phyloP scores from a whole-genome alignment of 2,797 vertebrate genomes.

The Holocentrus rufus region DNA sequence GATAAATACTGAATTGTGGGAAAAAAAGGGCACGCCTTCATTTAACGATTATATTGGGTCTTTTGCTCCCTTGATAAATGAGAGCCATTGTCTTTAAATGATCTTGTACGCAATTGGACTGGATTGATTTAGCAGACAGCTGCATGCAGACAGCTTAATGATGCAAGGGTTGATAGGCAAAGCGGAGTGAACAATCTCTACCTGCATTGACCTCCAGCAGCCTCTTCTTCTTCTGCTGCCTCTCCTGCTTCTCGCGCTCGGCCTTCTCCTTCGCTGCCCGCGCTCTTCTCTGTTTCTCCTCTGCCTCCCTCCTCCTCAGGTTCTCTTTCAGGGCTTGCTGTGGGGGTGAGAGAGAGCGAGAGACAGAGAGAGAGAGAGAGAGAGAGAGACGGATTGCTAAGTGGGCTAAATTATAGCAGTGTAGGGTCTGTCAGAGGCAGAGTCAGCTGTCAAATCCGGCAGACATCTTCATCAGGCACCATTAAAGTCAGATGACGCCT shows the following conservation, averaged over 20 bases:
- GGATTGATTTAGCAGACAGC: slow-evolving; percentile 45
- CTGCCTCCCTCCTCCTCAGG: slow-evolving; percentile 85
- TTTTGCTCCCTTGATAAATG: slow-evolving; percentile 51
- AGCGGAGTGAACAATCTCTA: slow-evolving; percentile 70
- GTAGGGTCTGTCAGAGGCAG: slow-evolving; percentile 51
- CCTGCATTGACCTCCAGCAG: slow-evolving; percentile 93
- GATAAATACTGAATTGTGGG: slow-evolving; percentile 19
- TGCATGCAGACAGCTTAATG: slow-evolving; percentile 30
- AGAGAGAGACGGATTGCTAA: slow-evolving; percentile 59
- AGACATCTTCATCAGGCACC: slow-evolving; percentile 60
- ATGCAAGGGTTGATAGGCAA: slow-evolving; percentile 42
- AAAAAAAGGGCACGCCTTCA: slow-evolving; percentile 32
- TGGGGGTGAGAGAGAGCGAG: slow-evolving; percentile 38
- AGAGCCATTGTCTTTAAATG: slow-evolving; percentile 52
- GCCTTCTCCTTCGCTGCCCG: slow-evolving; percentile 92
- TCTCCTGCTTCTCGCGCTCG: slow-evolving; percentile 91
- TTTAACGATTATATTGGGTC: slow-evolving; percentile 29
- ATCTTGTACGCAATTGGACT: slow-evolving; percentile 40
- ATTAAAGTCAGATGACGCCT: slow-evolving; percentile 61
- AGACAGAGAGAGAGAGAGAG: slow-evolving; percentile 16
- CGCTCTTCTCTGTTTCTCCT: slow-evolving; percentile 92
- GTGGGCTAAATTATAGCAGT: slow-evolving; percentile 69
- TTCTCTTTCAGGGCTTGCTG: slow-evolving; percentile 97
- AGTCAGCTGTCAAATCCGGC: slow-evolving; percentile 58
- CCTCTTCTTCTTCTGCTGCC: slow-evolving; percentile 92